Conservation (phyloP, 2,888 invertebrate genomes). For the Branchellion lobata region DNA sequence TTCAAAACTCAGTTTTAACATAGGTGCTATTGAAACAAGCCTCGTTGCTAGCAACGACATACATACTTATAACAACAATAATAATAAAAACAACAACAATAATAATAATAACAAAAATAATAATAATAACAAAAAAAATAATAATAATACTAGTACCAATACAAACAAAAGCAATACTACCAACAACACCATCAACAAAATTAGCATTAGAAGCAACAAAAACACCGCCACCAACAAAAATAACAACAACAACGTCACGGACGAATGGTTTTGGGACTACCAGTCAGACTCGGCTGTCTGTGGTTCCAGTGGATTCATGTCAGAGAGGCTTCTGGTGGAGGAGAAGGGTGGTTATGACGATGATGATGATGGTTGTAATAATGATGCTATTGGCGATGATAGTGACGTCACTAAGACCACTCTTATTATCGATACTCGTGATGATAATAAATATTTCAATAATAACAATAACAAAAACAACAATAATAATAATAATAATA, state of each 20-base stretch:
- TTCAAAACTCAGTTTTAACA: no score
- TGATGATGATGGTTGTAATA: background rate
- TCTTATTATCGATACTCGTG: background rate
- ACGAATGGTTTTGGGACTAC: constrained; percentile 50
- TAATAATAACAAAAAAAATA: no score
- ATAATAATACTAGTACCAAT: no score
- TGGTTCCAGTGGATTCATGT: constrained; percentile 37
- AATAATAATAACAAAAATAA: no score
- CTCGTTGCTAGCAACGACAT: no score
- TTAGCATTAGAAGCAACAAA: background rate
- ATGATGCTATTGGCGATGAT: constrained; percentile 2
- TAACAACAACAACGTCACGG: constrained; percentile 26
- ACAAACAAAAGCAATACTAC: no score
- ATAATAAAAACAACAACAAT: no score
- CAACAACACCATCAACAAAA: background rate
- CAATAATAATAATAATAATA: background rate
- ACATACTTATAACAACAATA: no score
- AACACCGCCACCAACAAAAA: background rate
- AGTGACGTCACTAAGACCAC: background rate
- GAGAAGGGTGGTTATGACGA: background rate
- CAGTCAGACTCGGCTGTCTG: constrained; percentile 46
- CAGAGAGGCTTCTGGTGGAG: constrained; percentile 18
- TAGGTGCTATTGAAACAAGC: no score
- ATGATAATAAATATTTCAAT: no score
- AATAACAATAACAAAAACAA: background rate